A percentile compares a stretch with the other conserved stretches of the same genome.
These are phyloP conservation scores for Thaumetopoea pityocampa DNA, from an alignment of 1,140 invertebrate genomes.

Conservation along the genomic window DNA sequence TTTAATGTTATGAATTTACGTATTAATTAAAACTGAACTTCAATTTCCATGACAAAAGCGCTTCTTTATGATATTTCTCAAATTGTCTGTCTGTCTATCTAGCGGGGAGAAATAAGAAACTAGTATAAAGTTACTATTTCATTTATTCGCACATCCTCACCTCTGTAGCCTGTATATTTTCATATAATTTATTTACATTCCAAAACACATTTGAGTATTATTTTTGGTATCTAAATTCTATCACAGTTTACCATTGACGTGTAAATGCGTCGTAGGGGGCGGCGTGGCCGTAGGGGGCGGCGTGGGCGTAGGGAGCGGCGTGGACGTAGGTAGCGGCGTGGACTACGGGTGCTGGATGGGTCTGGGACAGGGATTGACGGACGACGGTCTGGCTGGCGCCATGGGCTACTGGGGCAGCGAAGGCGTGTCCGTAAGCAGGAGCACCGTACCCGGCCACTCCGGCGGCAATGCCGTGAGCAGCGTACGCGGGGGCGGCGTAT, in stretches of 20 bases:
- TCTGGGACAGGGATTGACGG: slow-evolving; percentile 53
- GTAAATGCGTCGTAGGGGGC: slow-evolving; percentile 32
- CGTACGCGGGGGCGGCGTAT: slow-evolving; percentile 24
- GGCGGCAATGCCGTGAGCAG: slow-evolving; percentile 16
- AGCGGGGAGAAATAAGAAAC: slow-evolving; percentile 18
- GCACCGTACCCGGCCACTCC: slow-evolving; percentile 22
- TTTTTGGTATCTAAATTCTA: slow-evolving; percentile 56
- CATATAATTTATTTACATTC: slow-evolving; percentile 65
- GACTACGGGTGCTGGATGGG: slow-evolving; percentile 49
- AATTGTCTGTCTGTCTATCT: too few species aligned
- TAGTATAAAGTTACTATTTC: slow-evolving; percentile 53
- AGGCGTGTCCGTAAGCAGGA: slow-evolving; percentile 17
- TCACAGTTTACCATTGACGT: slow-evolving; percentile 67
- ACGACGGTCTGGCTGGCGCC: slow-evolving; percentile 45
- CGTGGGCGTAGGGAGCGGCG: slow-evolving; percentile 31
- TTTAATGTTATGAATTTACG: slow-evolving; percentile 4
- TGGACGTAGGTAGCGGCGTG: slow-evolving; percentile 43
- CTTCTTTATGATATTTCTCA: not conserved
- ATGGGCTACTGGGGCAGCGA: slow-evolving; percentile 26
- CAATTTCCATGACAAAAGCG: too few species aligned
- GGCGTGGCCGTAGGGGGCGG: slow-evolving; percentile 29
- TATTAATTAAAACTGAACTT: not conserved
- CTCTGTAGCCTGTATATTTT: slow-evolving; percentile 56
- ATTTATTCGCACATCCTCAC: slow-evolving; percentile 74
- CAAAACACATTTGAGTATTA: slow-evolving; percentile 62